phyloP scores from a whole-genome alignment of 2,888 invertebrate species.

The Spilarctia lutea region DNA sequence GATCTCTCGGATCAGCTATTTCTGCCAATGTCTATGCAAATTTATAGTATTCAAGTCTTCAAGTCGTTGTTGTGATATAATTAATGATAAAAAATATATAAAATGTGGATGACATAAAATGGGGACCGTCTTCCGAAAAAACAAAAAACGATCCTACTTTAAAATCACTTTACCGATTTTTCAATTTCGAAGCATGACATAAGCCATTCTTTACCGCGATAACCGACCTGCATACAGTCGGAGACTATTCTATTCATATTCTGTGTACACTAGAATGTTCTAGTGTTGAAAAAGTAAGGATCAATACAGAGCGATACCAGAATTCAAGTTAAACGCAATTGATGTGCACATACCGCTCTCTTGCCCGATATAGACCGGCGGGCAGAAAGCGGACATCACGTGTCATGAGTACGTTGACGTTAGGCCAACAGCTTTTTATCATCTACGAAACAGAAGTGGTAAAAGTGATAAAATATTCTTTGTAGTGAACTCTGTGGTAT shows the following conservation, averaged over 20 bases:
- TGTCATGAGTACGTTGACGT: conserved; percentile 1
- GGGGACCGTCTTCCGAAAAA: too few species aligned
- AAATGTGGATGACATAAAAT: too few species aligned
- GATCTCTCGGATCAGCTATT: too few species aligned
- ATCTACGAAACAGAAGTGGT: neutral
- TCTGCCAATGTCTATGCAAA: too few species aligned
- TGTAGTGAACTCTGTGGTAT: neutral
- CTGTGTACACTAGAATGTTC: neutral
- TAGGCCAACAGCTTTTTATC: neutral
- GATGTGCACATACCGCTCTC: neutral
- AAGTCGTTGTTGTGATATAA: too few species aligned
- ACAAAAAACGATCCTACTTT: too few species aligned
- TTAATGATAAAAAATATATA: too few species aligned
- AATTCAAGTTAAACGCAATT: conserved; percentile 1
- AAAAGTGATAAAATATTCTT: neutral
- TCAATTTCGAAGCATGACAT: too few species aligned
- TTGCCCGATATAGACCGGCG: neutral
- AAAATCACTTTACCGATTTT: too few species aligned
- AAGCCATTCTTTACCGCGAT: too few species aligned
- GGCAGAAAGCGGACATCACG: neutral
- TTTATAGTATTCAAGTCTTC: too few species aligned
- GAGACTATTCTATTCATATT: neutral
- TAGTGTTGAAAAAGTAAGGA: neutral
- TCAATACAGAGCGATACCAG: neutral
- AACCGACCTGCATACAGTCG: too few species aligned